A percentile compares a stretch with the other conserved stretches of the same genome.
These are phyloP conservation scores for Allolobophora icterica DNA, from an alignment of 2,888 invertebrate species.

Conservation along the genomic window DNA sequence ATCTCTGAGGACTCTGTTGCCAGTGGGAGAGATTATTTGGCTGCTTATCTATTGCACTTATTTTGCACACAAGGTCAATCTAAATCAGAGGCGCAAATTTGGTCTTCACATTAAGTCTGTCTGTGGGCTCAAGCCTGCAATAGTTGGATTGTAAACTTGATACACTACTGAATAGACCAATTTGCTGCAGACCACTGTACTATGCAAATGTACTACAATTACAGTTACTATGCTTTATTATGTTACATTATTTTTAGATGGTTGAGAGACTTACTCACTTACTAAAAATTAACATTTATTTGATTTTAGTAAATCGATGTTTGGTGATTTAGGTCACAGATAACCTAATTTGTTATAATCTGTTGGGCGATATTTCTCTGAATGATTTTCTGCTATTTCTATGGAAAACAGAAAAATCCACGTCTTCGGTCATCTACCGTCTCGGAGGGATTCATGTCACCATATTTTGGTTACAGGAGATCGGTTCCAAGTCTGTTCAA, in stretches of 20 bases:
- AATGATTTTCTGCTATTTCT: background rate
- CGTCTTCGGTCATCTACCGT: constrained; percentile 34
- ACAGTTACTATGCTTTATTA: too few relatives aligned
- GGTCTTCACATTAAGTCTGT: too few relatives aligned
- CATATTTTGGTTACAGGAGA: constrained; percentile 32
- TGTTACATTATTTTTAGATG: too few relatives aligned
- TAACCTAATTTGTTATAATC: background rate
- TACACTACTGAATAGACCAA: too few relatives aligned
- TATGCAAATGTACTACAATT: too few relatives aligned
- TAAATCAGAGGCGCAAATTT: background rate
- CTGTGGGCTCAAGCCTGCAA: background rate
- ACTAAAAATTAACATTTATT: background rate
- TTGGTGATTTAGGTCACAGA: background rate
- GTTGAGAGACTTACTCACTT: background rate
- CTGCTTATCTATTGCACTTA: too few relatives aligned
- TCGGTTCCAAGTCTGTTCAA: constrained; percentile 40
- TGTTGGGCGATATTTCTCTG: background rate
- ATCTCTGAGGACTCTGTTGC: background rate
- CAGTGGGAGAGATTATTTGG: background rate
- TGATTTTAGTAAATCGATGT: background rate
- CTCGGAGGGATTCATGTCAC: constrained; percentile 36
- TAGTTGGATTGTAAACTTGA: background rate
- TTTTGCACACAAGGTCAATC: too few relatives aligned
- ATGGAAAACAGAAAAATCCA: constrained; percentile 27
- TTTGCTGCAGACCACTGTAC: too few relatives aligned